These are phyloP conservation scores for Cantharis flavilabris DNA, from an alignment of 2,888 invertebrate species.

Conservation along the genomic window DNA sequence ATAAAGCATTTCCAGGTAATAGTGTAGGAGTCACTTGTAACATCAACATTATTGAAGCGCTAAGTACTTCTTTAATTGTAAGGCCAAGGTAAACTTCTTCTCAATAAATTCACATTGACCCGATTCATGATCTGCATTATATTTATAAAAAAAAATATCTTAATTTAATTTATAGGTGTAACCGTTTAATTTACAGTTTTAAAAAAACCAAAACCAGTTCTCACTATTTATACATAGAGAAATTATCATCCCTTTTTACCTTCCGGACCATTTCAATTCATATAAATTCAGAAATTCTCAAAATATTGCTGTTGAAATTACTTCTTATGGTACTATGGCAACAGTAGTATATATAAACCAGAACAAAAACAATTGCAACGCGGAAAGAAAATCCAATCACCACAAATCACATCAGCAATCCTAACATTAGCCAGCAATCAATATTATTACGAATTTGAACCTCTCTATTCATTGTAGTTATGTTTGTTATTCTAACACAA, in stretches of 20 bases:
- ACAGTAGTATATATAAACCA: too few species aligned
- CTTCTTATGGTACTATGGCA: too few species aligned
- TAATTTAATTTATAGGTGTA: not conserved
- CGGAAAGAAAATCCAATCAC: too few species aligned
- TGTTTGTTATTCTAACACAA: too few species aligned
- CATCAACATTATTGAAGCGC: constrained; percentile 4
- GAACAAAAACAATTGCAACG: too few species aligned
- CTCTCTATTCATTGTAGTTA: too few species aligned
- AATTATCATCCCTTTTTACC: not conserved
- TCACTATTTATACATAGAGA: not conserved
- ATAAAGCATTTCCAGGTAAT: constrained; percentile 2
- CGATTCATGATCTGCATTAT: constrained; percentile 2
- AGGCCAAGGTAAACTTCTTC: constrained; percentile 16
- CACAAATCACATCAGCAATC: too few species aligned
- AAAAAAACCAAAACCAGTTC: not conserved
- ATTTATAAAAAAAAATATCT: not conserved
- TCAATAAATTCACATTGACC: constrained; percentile 3
- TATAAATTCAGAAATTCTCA: too few species aligned
- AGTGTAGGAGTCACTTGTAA: constrained; percentile 17
- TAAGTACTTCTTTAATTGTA: constrained; percentile 7
- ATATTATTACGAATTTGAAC: too few species aligned
- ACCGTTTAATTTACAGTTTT: not conserved
- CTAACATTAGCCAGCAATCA: too few species aligned
- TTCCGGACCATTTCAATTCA: not conserved
- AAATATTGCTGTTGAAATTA: too few species aligned